Evolutionary conservation across 2,113 vertebrate species (phyloP).

Genomic region (Hippoglossus stenolepis): DNA sequence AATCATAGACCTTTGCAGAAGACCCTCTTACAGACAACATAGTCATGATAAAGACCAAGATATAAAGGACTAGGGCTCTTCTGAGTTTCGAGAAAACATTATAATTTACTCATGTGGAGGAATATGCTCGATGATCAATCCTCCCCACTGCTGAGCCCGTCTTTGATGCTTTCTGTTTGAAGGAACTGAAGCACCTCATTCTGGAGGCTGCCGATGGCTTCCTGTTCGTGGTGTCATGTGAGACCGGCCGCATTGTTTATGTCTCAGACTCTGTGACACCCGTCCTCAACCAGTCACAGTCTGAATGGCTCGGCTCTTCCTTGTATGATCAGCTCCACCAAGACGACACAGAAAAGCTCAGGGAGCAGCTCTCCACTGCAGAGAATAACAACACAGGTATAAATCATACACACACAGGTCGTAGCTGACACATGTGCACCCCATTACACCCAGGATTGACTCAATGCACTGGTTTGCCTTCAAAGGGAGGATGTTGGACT

Average conservation of each 20-base stretch:
- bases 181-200: constrained; percentile 98
- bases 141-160: background rate
- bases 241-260: constrained; percentile 92
- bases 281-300: constrained; percentile 93
- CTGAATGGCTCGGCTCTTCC: constrained; percentile 94
- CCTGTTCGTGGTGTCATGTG: constrained; percentile 97
- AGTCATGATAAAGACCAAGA: background rate
- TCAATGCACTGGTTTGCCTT: background rate
- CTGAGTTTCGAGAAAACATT: background rate
- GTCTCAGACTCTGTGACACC: constrained; percentile 95
- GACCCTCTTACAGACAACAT: background rate
- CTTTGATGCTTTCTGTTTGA: constrained; percentile 10
- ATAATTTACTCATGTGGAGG: background rate
- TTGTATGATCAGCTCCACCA: constrained; percentile 97
- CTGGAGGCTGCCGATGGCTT: constrained; percentile 97
- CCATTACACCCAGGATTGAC: background rate
- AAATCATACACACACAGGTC: background rate
- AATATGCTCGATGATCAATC: background rate
- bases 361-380: constrained; percentile 94
- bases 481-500: constrained; percentile 93
- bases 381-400: constrained; percentile 92
- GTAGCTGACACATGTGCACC: background rate
- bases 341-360: constrained; percentile 93
- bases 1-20: background rate
- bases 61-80: background rate